Base-by-base conservation (phyloP, 2,797 vertebrate genomes). In the Paramormyrops hopkinsi region DNA sequence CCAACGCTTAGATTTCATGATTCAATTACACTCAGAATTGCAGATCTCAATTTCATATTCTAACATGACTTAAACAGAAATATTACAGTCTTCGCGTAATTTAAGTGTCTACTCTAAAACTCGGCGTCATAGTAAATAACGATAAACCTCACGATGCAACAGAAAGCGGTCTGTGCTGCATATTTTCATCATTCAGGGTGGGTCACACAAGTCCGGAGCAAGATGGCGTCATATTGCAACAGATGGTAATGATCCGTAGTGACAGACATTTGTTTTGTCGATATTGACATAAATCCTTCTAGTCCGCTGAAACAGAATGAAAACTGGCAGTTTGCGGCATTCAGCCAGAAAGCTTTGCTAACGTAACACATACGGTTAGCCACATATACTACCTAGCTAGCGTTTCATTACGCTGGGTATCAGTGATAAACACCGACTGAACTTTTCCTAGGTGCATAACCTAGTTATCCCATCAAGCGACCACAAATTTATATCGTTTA, bases 221-320 rank as follows among this genome's bases (percentile, higher is more conserved):
- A 96, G 93, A 96, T 96, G 95, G 95, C 95, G 95, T 95, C 95
- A 94, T 92, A 94, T 93, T 93, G 95, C 95, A 96, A 96, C 96
- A 96, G 95, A 96, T 96, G 95, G 94, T 94, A 91, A 93, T 86
- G 94, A 93, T 95, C 94, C 93, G 53, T 56, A 46, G 22, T 85
- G 46, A 51, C 22, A 85, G 29, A 44, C 86, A 33, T 41, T 22
- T 41, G 22, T 56, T 62, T 59, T 87, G 54, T 41, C 51, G 51
- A 53, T 87, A 19, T 41, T 56, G 51, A 44, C 86, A 41, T 56
- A 41, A n/a, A 62, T 54, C 29, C 51, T 37, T 25, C 33, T 33
- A 87, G 33, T 29, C 19, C 7, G 7, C 5, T 41, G n/a, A 54
- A 87, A 7, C 54, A 33, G 50, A 3, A 41, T 44, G 50, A 56